These are phyloP conservation scores for Dastarcus helophoroides DNA, from an alignment of 2,888 invertebrate genomes.

Conservation along the genomic window DNA sequence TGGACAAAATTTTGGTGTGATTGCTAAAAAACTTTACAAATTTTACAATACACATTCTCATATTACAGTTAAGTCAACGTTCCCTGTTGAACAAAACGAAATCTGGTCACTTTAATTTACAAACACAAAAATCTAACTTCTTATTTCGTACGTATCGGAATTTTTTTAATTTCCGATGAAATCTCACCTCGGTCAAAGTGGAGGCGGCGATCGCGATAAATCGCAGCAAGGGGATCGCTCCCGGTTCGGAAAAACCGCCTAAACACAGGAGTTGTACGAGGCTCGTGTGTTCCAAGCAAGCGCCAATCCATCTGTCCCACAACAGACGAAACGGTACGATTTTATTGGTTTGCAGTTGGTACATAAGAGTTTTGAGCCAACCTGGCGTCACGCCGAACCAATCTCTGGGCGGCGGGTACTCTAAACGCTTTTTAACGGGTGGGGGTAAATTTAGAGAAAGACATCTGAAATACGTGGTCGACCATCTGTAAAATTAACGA, in stretches of 20 bases:
- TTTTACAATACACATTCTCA: too few species aligned
- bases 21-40: too few species aligned
- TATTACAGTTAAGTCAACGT: too few species aligned
- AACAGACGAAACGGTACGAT: constrained; percentile 34
- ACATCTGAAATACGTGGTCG: constrained; percentile 69
- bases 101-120: too few species aligned
- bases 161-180: not conserved
- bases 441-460: constrained; percentile 65
- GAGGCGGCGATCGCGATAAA: constrained; percentile 66
- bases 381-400: constrained; percentile 70
- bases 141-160: too few species aligned
- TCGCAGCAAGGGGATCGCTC: constrained; percentile 56
- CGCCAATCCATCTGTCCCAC: constrained; percentile 49
- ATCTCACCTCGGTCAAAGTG: constrained; percentile 48
- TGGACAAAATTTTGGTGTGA: too few species aligned
- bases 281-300: constrained; percentile 52
- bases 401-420: constrained; percentile 57
- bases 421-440: constrained; percentile 67
- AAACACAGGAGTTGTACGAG: constrained; percentile 57
- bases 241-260: constrained; percentile 53
- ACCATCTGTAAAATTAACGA: constrained; percentile 55
- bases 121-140: too few species aligned
- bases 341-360: constrained; percentile 50
- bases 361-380: constrained; percentile 62
- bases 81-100: too few species aligned